These are phyloP conservation scores for Nemopilema nomurai DNA, from an alignment of 30 jellyfish, hydroid and myxozoan species.

Conservation along the genomic window DNA sequence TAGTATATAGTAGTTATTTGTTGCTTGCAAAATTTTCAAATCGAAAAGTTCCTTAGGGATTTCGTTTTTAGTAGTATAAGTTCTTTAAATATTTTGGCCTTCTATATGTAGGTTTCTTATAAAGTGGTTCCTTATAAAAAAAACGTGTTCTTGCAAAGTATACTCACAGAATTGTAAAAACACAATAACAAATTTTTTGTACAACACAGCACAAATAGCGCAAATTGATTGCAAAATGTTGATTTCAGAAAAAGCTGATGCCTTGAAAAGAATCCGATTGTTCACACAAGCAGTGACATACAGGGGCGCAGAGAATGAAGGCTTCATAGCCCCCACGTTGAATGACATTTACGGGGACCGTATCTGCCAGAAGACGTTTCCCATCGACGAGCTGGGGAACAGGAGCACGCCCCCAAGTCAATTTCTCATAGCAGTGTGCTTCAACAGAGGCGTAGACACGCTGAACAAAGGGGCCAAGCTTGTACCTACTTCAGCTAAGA, in stretches of 20 bases:
- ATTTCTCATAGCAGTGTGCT: slow-evolving; percentile 35
- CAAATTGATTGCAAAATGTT: neutral
- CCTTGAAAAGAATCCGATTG: slow-evolving; percentile 22
- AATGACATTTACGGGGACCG: slow-evolving; percentile 32
- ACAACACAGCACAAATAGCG: neutral
- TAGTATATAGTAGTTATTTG: no score
- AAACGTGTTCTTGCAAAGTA: no score
- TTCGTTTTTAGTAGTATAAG: no score
- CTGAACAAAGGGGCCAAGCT: neutral
- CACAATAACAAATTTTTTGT: no score
- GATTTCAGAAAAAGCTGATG: slow-evolving; percentile 32
- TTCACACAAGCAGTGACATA: slow-evolving; percentile 45
- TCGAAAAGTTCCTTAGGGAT: no score
- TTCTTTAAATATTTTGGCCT: no score
- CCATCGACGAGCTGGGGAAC: slow-evolving; percentile 12
- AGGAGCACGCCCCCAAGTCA: slow-evolving; percentile 48
- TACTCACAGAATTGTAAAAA: no score
- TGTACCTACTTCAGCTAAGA: slow-evolving; percentile 1
- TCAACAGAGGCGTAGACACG: slow-evolving; percentile 21
- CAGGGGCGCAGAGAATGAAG: slow-evolving; percentile 50
- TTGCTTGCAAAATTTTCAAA: no score
- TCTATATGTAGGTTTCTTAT: no score
- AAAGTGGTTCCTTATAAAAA: no score
- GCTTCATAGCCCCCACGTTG: slow-evolving; percentile 44
- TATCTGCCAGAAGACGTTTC: slow-evolving; percentile 8